Evolutionary conservation across 2,797 vertebrate species (phyloP).

Genomic region (Propithecus deckenii): DNA sequence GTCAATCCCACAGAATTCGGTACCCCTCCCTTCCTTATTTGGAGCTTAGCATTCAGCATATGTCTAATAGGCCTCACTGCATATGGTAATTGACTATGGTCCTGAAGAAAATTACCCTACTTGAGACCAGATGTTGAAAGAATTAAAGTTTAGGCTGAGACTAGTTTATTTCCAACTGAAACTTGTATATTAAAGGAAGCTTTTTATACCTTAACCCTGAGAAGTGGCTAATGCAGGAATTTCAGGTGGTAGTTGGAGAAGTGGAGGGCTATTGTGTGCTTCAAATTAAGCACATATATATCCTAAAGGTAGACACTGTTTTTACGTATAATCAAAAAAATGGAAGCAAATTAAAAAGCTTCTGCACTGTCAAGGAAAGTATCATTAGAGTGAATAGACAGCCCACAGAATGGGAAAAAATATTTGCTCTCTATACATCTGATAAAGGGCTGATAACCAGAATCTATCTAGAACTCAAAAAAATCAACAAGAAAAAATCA

Average conservation of each 20-base stretch:
- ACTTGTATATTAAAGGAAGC: background rate
- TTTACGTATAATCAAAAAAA: background rate
- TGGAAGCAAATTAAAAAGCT: background rate
- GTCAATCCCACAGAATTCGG: background rate
- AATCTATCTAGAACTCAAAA: too few relatives aligned
- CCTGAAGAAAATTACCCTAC: background rate
- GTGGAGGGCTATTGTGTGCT: background rate
- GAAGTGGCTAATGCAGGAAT: background rate
- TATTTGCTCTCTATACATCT: too few relatives aligned
- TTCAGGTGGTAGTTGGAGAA: background rate
- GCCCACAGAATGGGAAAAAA: too few relatives aligned
- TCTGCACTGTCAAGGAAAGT: too few relatives aligned
- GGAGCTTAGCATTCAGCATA: background rate
- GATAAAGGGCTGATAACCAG: too few relatives aligned
- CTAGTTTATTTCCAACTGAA: constrained; percentile 43
- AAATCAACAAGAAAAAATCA: too few relatives aligned
- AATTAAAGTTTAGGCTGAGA: constrained; percentile 31
- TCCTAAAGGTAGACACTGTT: background rate
- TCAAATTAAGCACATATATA: background rate
- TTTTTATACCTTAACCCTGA: background rate
- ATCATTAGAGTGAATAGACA: too few relatives aligned
- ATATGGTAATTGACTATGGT: background rate
- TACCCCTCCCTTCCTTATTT: background rate
- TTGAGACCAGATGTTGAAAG: constrained; percentile 6
- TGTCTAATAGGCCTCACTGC: background rate